Conservation (phyloP, 2,888 invertebrate genomes). For the Megaustenia siamemsis region DNA sequence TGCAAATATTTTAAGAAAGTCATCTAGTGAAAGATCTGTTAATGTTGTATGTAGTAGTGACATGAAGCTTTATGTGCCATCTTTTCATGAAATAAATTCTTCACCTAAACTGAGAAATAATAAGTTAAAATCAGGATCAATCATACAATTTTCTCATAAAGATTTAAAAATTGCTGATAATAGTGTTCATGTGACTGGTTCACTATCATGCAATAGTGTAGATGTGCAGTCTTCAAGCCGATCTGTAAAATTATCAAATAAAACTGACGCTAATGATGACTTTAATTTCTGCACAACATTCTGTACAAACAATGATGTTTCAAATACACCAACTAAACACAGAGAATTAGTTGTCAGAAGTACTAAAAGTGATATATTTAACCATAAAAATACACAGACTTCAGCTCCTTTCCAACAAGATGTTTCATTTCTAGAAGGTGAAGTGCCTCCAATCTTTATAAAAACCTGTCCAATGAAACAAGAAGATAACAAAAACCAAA, state of each 20-base stretch:
- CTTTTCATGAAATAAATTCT: conserved; percentile 15
- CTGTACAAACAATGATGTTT: background rate
- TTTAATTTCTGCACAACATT: background rate
- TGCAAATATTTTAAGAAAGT: background rate
- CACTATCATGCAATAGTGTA: background rate
- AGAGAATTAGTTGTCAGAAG: background rate
- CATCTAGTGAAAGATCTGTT: background rate
- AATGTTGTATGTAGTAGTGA: background rate
- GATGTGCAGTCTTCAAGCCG: background rate
- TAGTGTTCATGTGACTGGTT: background rate
- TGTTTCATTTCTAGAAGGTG: background rate
- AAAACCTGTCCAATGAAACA: background rate
- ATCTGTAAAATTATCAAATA: background rate
- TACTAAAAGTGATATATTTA: background rate
- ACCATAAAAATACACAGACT: background rate
- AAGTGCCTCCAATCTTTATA: background rate
- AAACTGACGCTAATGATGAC: background rate
- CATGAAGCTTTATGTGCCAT: conserved; percentile 28
- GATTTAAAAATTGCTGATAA: background rate
- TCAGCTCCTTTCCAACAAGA: too few species aligned
- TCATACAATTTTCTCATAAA: background rate
- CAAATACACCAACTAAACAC: background rate
- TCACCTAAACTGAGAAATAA: background rate
- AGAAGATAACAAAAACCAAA: background rate
- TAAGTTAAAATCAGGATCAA: background rate